A percentile compares a stretch with the other conserved stretches of the same genome.
phyloP scores from a whole-genome alignment of 2,888 invertebrate species.

The Stenodema calcarata region DNA sequence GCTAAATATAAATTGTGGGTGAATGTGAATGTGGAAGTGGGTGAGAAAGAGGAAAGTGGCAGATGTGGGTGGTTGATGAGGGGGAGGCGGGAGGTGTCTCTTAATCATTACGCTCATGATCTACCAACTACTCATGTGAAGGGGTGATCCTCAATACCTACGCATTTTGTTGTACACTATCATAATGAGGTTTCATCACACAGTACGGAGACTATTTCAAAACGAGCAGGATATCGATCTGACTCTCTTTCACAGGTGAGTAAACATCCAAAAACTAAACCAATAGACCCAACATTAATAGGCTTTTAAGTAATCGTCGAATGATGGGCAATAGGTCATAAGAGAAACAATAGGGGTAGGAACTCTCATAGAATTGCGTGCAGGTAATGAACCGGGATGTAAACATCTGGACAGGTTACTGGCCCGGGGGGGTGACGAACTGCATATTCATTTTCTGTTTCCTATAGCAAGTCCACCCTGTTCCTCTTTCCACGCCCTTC shows the following conservation, averaged over 20 bases:
- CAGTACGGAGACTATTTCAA: not conserved
- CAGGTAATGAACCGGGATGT: conserved; percentile 13
- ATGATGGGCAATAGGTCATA: not conserved
- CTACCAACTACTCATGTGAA: too few species aligned
- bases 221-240: not conserved
- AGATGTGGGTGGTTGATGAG: too few species aligned
- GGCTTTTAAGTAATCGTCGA: conserved; percentile 11
- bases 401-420: conserved; percentile 2
- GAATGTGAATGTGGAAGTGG: too few species aligned
- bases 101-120: too few species aligned
- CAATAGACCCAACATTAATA: not conserved
- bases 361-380: conserved; percentile 8
- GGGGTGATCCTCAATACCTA: too few species aligned
- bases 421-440: not conserved
- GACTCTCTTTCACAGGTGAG: conserved; percentile 8
- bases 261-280: not conserved
- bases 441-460: conserved; percentile 26
- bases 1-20: too few species aligned
- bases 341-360: not conserved
- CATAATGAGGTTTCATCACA: not conserved
- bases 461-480: conserved; percentile 8
- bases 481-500: not conserved
- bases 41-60: too few species aligned
- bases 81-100: too few species aligned
- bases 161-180: too few species aligned